These are phyloP conservation scores for Coecobrya sp. DNA, from an alignment of 2,888 invertebrate genomes.

Conservation along the genomic window DNA sequence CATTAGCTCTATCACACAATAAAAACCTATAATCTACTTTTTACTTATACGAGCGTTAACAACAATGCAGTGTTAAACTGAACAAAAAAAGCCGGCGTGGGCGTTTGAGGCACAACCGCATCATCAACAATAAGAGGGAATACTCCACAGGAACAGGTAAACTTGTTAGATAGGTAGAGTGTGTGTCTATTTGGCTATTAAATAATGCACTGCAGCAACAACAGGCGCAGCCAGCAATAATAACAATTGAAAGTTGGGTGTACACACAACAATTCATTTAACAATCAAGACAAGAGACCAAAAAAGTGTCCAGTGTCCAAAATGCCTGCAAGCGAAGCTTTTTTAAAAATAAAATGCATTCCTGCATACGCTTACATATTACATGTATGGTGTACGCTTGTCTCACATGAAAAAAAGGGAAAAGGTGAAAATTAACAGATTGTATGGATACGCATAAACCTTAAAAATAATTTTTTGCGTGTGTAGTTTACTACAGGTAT, in stretches of 20 bases:
- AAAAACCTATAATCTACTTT: too few relatives aligned
- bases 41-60: not conserved
- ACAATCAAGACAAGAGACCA: not conserved
- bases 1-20: too few relatives aligned
- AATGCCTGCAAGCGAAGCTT: not conserved
- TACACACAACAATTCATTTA: slow-evolving; percentile 11
- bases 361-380: not conserved
- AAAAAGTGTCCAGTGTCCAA: slow-evolving; percentile 26
- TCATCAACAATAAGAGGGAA: not conserved
- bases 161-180: not conserved
- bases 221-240: not conserved
- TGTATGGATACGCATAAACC: not conserved
- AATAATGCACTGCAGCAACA: slow-evolving; percentile 3
- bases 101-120: not conserved
- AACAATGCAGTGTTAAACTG: not conserved
- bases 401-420: not conserved
- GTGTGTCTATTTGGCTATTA: not conserved
- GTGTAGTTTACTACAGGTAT: not conserved
- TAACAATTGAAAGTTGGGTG: slow-evolving; percentile 22
- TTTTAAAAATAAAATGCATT: not conserved
- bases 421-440: slow-evolving; percentile 28
- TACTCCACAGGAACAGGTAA: not conserved
- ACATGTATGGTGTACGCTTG: not conserved
- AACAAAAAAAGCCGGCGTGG: slow-evolving; percentile 12
- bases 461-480: not conserved